Percentiles rank a stretch among this genome's conserved stretches.
Conservation (phyloP, 2,888 invertebrate species). For the Diploptera punctata region DNA sequence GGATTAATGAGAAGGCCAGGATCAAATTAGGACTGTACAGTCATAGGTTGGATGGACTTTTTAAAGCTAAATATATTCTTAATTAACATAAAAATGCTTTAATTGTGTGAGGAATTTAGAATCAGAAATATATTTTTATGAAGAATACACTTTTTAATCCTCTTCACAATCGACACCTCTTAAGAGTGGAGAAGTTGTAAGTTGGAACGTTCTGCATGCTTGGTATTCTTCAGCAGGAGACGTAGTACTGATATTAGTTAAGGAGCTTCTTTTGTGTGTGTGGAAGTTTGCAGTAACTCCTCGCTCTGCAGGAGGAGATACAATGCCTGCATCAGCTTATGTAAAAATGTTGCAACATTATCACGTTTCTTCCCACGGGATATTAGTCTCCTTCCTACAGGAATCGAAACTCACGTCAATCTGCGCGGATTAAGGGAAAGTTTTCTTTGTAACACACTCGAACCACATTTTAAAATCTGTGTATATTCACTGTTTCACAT, state of each 20-base stretch:
- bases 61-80: no score
- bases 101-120: no score
- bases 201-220: not conserved
- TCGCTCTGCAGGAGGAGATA: slow-evolving; percentile 16
- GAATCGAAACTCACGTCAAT: slow-evolving; percentile 27
- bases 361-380: slow-evolving; percentile 31
- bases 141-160: no score
- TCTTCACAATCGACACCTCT: no score
- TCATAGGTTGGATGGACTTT: no score
- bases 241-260: slow-evolving; percentile 21
- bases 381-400: slow-evolving; percentile 23
- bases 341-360: slow-evolving; percentile 36
- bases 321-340: slow-evolving; percentile 33
- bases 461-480: no score
- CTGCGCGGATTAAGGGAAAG: slow-evolving; percentile 1
- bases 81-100: no score
- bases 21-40: no score
- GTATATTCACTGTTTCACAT: no score
- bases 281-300: slow-evolving; percentile 24
- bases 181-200: no score
- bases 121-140: no score
- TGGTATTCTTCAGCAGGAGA: slow-evolving; percentile 4
- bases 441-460: slow-evolving; percentile 4
- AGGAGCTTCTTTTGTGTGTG: slow-evolving; percentile 23
- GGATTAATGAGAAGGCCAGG: no score